Percentiles rank a stretch among this genome's conserved stretches.
These are phyloP conservation scores for Choristoneura rosaceana DNA, from an alignment of 2,888 invertebrate genomes.

Conservation along the genomic window DNA sequence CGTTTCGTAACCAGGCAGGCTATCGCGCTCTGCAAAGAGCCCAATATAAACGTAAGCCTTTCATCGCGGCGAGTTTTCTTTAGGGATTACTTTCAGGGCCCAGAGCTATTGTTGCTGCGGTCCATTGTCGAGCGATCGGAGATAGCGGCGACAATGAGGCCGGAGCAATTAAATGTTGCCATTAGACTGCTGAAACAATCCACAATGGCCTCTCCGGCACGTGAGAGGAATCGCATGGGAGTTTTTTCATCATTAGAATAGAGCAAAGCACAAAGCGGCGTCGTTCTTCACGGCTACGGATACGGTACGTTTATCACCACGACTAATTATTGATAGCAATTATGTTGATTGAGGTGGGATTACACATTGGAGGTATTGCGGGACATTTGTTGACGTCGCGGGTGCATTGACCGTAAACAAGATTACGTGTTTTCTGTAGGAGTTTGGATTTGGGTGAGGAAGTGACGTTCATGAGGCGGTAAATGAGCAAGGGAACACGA, in stretches of 20 bases:
- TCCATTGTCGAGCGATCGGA: slow-evolving; percentile 69
- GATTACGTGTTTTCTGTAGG: slow-evolving; percentile 42
- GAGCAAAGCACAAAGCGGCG: slow-evolving; percentile 46
- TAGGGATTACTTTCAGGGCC: slow-evolving; percentile 51
- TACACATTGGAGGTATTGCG: slow-evolving; percentile 43
- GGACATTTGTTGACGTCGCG: slow-evolving; percentile 26
- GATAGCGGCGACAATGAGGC: slow-evolving; percentile 75
- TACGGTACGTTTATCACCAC: slow-evolving; percentile 50
- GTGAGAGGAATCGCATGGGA: slow-evolving; percentile 79
- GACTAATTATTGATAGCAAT: slow-evolving; percentile 55
- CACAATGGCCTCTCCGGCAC: slow-evolving; percentile 68
- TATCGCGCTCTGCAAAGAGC: slow-evolving; percentile 21
- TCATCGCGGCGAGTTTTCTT: slow-evolving; percentile 44
- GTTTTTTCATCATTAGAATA: slow-evolving; percentile 66
- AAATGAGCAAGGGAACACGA: slow-evolving; percentile 51
- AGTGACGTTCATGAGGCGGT: slow-evolving; percentile 47
- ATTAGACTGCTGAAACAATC: slow-evolving; percentile 71
- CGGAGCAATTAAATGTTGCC: slow-evolving; percentile 74
- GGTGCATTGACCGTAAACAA: slow-evolving; percentile 39
- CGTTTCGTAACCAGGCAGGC: slow-evolving; percentile 10
- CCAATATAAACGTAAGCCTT: slow-evolving; percentile 45
- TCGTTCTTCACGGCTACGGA: slow-evolving; percentile 53
- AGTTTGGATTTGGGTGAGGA: slow-evolving; percentile 29
- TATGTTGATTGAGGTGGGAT: slow-evolving; percentile 45
- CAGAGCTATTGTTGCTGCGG: slow-evolving; percentile 52